Evolutionary conservation across 2,113 vertebrate species (phyloP), one percentile per base, ranked within the genome.

Genomic region (Hippocampus zosterae): DNA sequence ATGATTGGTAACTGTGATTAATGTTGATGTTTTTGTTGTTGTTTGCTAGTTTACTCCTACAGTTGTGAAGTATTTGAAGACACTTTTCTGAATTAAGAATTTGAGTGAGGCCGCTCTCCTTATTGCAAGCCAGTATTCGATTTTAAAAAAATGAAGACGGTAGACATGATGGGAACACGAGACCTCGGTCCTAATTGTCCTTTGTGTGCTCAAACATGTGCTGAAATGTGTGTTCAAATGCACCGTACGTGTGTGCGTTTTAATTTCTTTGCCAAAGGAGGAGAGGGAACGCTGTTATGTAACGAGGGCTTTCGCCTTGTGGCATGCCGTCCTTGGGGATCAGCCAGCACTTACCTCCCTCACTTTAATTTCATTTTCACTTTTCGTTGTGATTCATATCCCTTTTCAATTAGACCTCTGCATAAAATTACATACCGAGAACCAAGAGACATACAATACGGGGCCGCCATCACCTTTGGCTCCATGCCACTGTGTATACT

Each of bases 221-320:
- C 18, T 50, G 21, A 18, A 52, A 52, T 52, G 1, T 21, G 48
- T 19, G 48, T 18, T 52, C 18, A 8, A 52, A 52, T 52, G 19
- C 8, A 8, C 8, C 69, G 75, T 82, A 52, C 77, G 27, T 18
- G 12, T 27, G 56, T 72, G 52, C 11, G 52, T 55, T 55, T 82
- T 57, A 40, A 59, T 70, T 64, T 76, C 67, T 74, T 68, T 70
- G 62, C 77, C 61, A 67, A 59, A 21, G 69, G 62, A 81, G 72
- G 42, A 65, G 71, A 86, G 72, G 80, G 71, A 75, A 85, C 79
- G 74, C 66, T 69, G 82, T 92, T 91, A 92, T 85, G 84, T 86
- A 91, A 91, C 70, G 3, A 64, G 75, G 71, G 75, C 77, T 55
- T 75, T 67, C 76, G 79, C 79, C 77, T 68, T 72, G 85, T 70